These are phyloP conservation scores for Andrena trimmerana DNA, from an alignment of 2,888 invertebrate genomes.

Conservation along the genomic window DNA sequence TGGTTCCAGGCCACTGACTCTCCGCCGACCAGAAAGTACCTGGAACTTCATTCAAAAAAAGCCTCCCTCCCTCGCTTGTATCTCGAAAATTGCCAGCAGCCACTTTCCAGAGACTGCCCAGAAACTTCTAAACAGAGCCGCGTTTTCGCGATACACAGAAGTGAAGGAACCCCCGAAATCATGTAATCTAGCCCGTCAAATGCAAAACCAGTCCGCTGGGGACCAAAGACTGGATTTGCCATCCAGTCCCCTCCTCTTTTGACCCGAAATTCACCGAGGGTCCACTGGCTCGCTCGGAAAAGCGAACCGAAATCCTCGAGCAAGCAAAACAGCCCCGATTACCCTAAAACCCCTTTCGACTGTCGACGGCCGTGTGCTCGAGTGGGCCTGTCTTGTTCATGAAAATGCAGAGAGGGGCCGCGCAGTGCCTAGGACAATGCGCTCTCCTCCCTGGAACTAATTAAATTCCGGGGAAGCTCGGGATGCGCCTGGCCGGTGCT, in stretches of 20 bases:
- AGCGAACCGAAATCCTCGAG: neutral
- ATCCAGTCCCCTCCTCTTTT: no score
- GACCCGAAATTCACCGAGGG: no score
- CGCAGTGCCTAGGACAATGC: conserved; percentile 15
- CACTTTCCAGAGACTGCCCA: neutral
- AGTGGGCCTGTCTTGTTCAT: conserved; percentile 19
- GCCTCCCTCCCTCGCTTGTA: neutral
- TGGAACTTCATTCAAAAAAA: neutral
- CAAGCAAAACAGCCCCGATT: conserved; percentile 6
- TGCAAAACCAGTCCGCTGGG: no score
- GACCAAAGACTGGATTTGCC: no score
- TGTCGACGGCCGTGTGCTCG: conserved; percentile 9
- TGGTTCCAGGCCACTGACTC: neutral
- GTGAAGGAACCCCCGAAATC: no score
- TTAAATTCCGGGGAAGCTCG: conserved; percentile 33
- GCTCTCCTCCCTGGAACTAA: conserved; percentile 31
- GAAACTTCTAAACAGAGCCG: no score
- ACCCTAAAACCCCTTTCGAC: conserved; percentile 30
- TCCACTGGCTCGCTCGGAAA: neutral
- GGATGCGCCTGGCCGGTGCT: neutral
- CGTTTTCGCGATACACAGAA: no score
- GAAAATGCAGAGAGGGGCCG: conserved; percentile 35
- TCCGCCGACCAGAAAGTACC: conserved; percentile 13
- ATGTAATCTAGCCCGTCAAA: no score
- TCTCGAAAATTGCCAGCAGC: neutral